phyloP scores from a whole-genome alignment of 2,113 vertebrate species.

The Hipposideros armiger region DNA sequence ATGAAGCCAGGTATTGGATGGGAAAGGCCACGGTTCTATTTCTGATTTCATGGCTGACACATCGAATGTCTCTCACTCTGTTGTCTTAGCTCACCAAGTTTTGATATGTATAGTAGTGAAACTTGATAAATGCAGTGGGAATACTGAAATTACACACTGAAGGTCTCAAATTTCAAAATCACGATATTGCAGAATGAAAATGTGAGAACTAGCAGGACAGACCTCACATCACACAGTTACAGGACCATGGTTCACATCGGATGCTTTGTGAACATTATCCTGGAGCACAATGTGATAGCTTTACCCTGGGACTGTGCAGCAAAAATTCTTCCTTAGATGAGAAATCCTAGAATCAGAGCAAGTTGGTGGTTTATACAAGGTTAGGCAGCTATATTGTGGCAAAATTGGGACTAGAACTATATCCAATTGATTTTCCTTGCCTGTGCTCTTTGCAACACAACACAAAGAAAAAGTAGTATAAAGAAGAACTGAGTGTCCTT shows the following conservation, averaged over 20 bases:
- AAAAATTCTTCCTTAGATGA: background rate
- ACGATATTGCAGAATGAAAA: background rate
- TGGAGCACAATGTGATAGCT: background rate
- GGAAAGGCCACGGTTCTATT: background rate
- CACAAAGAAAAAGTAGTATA: background rate
- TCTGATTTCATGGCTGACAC: constrained; percentile 9
- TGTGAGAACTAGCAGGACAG: background rate
- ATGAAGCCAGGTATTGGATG: background rate
- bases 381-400: background rate
- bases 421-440: background rate
- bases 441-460: background rate
- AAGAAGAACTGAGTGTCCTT: background rate
- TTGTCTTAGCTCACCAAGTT: constrained; percentile 29
- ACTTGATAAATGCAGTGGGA: background rate
- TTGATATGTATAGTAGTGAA: background rate
- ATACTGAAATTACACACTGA: background rate
- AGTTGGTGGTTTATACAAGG: background rate
- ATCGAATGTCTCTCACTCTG: background rate
- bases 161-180: background rate
- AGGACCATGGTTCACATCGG: rapidly evolving
- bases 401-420: background rate
- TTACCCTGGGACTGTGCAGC: background rate
- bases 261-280: background rate
- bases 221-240: background rate
- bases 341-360: background rate